A percentile compares a stretch with the other conserved stretches of the same genome.
These are phyloP conservation scores for Piprites chloris DNA, from an alignment of 2,113 vertebrate species.

Conservation along the genomic window DNA sequence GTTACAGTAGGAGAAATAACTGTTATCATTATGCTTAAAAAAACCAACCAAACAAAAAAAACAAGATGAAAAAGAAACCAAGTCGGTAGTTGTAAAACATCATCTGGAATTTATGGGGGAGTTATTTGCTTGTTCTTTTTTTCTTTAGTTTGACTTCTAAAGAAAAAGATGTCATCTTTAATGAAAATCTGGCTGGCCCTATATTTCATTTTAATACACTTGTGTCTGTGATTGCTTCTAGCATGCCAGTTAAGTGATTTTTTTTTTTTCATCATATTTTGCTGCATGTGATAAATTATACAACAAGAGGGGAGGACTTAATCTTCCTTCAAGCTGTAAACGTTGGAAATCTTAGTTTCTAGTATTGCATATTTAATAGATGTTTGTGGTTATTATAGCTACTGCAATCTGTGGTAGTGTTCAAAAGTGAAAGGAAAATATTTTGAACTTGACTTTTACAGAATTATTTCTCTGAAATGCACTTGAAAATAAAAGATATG, in stretches of 20 bases:
- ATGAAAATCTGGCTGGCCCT: not conserved
- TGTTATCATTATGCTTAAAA: not conserved
- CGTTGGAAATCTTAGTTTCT: not conserved
- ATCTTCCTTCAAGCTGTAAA: not conserved
- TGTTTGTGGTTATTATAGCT: not conserved
- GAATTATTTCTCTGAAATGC: not conserved
- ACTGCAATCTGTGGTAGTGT: not conserved
- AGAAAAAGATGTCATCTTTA: not conserved
- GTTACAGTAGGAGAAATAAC: not conserved
- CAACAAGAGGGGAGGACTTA: not conserved
- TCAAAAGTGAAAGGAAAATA: not conserved
- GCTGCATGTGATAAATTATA: not conserved
- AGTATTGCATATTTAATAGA: not conserved
- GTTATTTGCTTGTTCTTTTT: not conserved
- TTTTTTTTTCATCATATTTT: not conserved
- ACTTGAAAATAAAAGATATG: not conserved
- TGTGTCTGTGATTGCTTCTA: not conserved
- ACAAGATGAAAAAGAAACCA: not conserved
- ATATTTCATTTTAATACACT: not conserved
- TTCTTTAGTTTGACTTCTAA: not conserved
- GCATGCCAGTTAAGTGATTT: not conserved
- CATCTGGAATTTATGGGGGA: not conserved
- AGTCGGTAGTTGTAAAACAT: not conserved
- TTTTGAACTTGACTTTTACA: not conserved
- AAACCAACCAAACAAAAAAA: not conserved